A percentile compares a stretch with the other conserved stretches of the same genome.
Evolutionary conservation across 2,113 vertebrate genomes (phyloP).

Genomic region (Tachycineta bicolor): DNA sequence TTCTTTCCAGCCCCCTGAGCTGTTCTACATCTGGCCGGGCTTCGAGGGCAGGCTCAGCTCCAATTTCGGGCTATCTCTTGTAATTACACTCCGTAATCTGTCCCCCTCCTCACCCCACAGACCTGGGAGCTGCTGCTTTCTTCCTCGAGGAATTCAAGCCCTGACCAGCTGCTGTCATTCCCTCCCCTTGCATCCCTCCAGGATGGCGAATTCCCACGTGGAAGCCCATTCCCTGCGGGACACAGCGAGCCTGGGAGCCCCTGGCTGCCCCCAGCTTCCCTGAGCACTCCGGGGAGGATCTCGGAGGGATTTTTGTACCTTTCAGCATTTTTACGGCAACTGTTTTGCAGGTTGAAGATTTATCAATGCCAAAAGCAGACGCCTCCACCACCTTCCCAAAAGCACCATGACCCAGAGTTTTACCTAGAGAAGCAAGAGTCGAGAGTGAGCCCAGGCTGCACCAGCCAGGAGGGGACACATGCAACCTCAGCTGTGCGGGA

Average conservation of each 20-base stretch:
- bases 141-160: slow-evolving; percentile 2
- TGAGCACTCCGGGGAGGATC: background rate
- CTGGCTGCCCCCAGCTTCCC: background rate
- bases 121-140: slow-evolving; percentile 9
- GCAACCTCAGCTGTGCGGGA: slow-evolving; percentile 33
- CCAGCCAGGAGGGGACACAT: slow-evolving; percentile 17
- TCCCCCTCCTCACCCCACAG: slow-evolving; percentile 20
- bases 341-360: slow-evolving; percentile 94
- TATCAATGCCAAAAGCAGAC: slow-evolving; percentile 94
- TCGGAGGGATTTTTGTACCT: slow-evolving; percentile 78
- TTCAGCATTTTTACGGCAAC: slow-evolving; percentile 98
- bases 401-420: slow-evolving; percentile 93
- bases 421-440: slow-evolving; percentile 81
- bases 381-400: slow-evolving; percentile 96
- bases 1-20: slow-evolving; percentile 3
- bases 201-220: background rate
- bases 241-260: background rate
- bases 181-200: background rate
- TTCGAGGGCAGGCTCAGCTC: background rate
- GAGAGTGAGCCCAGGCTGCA: slow-evolving; percentile 59
- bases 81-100: slow-evolving; percentile 11
- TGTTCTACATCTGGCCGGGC: slow-evolving; percentile 10
- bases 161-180: background rate
- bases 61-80: slow-evolving; percentile 11
- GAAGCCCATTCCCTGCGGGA: background rate